Conservation (phyloP, 2,113 vertebrate species). For the Brachyhypopomus occidentalis region DNA sequence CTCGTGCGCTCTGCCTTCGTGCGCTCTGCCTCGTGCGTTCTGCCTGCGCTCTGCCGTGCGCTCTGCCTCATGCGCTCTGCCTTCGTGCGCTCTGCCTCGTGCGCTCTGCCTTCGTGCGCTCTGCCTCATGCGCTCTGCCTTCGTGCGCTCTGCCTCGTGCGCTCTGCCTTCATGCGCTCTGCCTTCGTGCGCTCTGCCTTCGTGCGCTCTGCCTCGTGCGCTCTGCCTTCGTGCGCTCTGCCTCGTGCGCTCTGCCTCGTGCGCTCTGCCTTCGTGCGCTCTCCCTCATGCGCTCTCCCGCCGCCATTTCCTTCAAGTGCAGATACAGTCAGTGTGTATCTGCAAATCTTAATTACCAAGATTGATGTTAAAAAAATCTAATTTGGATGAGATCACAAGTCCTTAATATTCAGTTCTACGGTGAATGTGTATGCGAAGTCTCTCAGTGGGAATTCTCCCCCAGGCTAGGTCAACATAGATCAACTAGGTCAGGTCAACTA, state of each 20-base stretch:
- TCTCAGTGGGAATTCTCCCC: no score
- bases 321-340: no score
- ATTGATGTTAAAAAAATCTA: no score
- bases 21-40: neutral
- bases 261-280: neutral
- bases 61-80: neutral
- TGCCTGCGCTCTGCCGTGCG: no score
- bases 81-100: neutral
- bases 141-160: neutral
- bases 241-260: neutral
- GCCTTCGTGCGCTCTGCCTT: neutral
- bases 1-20: neutral
- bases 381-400: no score
- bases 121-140: neutral
- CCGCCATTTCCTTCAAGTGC: no score
- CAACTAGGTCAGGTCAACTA: no score
- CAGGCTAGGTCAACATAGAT: no score
- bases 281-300: neutral
- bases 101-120: neutral
- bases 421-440: no score
- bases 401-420: no score
- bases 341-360: no score
- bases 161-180: neutral
- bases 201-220: neutral
- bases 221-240: no score